Percentiles rank a stretch among this genome's conserved stretches.
These are phyloP conservation scores for Drosophila mercatorum DNA, from an alignment of 2,888 invertebrate genomes.

Conservation along the genomic window DNA sequence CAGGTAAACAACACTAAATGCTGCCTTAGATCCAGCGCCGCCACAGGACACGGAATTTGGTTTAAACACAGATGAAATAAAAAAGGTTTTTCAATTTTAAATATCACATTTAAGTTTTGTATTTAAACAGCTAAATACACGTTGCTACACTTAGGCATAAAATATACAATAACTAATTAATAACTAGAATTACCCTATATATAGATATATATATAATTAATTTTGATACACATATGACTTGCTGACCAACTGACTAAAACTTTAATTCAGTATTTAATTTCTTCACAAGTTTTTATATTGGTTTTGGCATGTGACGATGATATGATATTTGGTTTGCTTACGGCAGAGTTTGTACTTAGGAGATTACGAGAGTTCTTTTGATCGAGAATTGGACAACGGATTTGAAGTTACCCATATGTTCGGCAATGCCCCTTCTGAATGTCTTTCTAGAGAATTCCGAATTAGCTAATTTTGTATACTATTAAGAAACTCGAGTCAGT, in stretches of 20 bases:
- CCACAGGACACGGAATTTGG: slow-evolving; percentile 47
- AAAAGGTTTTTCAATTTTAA: slow-evolving; percentile 36
- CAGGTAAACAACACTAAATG: slow-evolving; percentile 62
- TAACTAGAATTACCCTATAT: slow-evolving; percentile 18
- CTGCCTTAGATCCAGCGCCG: slow-evolving; percentile 43
- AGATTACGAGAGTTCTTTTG: slow-evolving; percentile 29
- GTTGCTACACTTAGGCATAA: slow-evolving; percentile 16
- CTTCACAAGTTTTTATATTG: slow-evolving; percentile 21
- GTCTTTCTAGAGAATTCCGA: neutral
- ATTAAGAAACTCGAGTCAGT: slow-evolving; percentile 22
- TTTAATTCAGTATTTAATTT: slow-evolving; percentile 9
- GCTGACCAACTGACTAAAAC: neutral
- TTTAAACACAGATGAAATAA: slow-evolving; percentile 44
- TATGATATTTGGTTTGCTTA: slow-evolving; percentile 28
- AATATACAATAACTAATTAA: slow-evolving; percentile 14
- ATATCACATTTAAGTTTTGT: slow-evolving; percentile 50
- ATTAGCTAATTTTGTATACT: neutral
- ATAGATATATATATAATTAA: slow-evolving; percentile 6
- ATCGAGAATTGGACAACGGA: slow-evolving; percentile 22
- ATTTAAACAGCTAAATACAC: slow-evolving; percentile 37
- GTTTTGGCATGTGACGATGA: slow-evolving; percentile 11
- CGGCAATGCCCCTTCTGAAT: neutral
- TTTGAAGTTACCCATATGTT: slow-evolving; percentile 6
- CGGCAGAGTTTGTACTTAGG: slow-evolving; percentile 39
- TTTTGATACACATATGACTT: neutral